Percentiles rank a stretch among this genome's conserved stretches.
Evolutionary conservation across 1,140 invertebrate species (phyloP).

Genomic region (Fopius arisanus): DNA sequence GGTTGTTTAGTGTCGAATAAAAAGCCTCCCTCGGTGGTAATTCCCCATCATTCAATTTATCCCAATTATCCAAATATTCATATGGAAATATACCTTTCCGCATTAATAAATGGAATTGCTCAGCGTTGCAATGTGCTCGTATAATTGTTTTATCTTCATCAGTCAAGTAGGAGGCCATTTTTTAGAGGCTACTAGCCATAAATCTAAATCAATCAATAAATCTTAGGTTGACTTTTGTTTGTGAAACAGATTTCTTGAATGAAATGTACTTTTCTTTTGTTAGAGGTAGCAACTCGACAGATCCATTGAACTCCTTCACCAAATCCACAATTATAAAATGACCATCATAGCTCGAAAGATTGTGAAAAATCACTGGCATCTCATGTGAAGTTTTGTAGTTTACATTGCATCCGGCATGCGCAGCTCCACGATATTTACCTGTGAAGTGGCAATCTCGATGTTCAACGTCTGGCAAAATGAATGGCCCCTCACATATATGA

Average conservation of each 20-base stretch:
- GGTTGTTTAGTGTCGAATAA: neutral
- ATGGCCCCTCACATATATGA: no score
- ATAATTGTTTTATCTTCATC: neutral
- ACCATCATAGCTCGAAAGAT: constrained; percentile 30
- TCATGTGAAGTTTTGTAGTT: constrained; percentile 21
- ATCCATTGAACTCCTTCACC: neutral
- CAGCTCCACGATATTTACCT: constrained; percentile 28
- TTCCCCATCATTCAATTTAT: constrained; percentile 40
- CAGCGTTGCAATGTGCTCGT: neutral
- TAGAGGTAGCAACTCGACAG: neutral
- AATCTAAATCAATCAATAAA: constrained; percentile 43
- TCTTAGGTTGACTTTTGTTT: constrained; percentile 38
- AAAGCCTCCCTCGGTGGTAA: constrained; percentile 42
- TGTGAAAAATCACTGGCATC: constrained; percentile 35
- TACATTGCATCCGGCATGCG: constrained; percentile 27
- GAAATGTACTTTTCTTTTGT: neutral
- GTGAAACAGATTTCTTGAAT: neutral
- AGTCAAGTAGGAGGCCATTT: neutral
- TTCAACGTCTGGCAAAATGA: constrained; percentile 32
- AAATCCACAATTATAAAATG: constrained; percentile 29
- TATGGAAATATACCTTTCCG: constrained; percentile 41
- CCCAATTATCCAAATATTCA: constrained; percentile 43
- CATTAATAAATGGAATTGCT: neutral
- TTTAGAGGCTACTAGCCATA: neutral
- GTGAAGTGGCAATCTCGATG: constrained; percentile 48